Evolutionary conservation across 2,888 invertebrate genomes (phyloP).

Genomic region (Girardia tigrina): DNA sequence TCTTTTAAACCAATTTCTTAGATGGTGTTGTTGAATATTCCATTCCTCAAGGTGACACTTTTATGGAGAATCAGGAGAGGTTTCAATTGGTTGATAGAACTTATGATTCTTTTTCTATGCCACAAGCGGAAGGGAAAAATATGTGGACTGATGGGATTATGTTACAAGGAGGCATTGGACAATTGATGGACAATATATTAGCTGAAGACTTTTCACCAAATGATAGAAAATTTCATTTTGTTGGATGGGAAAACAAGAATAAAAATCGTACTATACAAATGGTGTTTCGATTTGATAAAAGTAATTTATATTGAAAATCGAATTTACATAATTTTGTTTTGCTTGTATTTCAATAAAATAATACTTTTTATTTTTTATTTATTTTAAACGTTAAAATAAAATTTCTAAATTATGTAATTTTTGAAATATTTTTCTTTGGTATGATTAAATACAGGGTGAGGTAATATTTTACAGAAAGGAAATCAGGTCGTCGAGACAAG

Average conservation of each 20-base stretch:
- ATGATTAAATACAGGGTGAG: too few relatives aligned
- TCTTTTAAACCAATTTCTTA: neutral
- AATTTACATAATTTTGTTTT: too few relatives aligned
- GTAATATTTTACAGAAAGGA: too few relatives aligned
- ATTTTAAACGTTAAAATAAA: too few relatives aligned
- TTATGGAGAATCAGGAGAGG: neutral
- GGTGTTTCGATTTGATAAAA: neutral
- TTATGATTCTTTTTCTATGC: neutral
- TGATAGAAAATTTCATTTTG: neutral
- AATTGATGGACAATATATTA: neutral
- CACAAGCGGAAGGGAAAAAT: too few relatives aligned
- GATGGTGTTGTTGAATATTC: conserved; percentile 14
- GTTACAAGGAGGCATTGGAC: neutral
- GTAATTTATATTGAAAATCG: too few relatives aligned
- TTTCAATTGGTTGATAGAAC: conserved; percentile 6
- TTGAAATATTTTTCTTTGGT: too few relatives aligned
- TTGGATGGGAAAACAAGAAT: neutral
- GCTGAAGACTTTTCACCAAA: neutral
- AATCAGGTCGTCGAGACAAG: too few relatives aligned
- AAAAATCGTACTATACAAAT: conserved; percentile 8
- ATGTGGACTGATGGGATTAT: too few relatives aligned
- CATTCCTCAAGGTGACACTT: neutral
- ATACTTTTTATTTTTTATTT: too few relatives aligned
- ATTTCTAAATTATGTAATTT: too few relatives aligned
- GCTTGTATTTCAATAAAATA: too few relatives aligned